Base-by-base conservation (phyloP, 1,140 invertebrate genomes). In the Lithobius niger region DNA sequence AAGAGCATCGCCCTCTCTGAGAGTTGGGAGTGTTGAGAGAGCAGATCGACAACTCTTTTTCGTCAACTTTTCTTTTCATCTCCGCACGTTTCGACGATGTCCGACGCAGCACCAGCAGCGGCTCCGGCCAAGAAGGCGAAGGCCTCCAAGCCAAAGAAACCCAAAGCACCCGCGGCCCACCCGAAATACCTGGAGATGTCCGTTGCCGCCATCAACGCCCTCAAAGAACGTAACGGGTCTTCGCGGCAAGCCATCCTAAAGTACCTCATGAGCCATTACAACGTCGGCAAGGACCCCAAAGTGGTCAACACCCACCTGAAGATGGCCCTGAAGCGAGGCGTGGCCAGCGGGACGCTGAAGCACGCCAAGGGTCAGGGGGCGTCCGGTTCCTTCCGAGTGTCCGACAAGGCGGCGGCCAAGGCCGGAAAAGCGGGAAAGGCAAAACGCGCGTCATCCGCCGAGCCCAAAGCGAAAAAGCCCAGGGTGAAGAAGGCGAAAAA, bases 121-220 rank as follows among this genome's bases (percentile, higher is more conserved):
- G 27, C n/a, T 4, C 26, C 13, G 52, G 21, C 19, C 18, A 43
- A n/a, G 52, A 54, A 25, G 21, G 31, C 52, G 3, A n/a, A 3
- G 25, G 31, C 40, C n/a, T 16, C 52, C 3, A 54, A 54, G 25
- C 10, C 52, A 3, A 54, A 54, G 26, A 54, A 54, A 27, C 26
- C 52, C 31, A 54, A 54, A 24, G 25, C 31, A n/a, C 52, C 52
- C 31, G 36, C 64, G 26, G 56, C 28, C 28, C 65, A 66, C 43
- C 63, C 65, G 3, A 61, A 62, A 47, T 61, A 63, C 27, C 16
- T 56, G 3, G 60, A 62, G 16, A 66, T 66, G 64, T 59, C 60
- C 1, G 49, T 55, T 21, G 49, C 55, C 13, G 65, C 64, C 31
- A 60, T 66, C 57, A 57, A 51, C 4, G 52, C 54, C 16, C 52